Evolutionary conservation across 2,113 vertebrate species (phyloP), one percentile per base, ranked within the genome.

Genomic region (Circaetus cinerascens): DNA sequence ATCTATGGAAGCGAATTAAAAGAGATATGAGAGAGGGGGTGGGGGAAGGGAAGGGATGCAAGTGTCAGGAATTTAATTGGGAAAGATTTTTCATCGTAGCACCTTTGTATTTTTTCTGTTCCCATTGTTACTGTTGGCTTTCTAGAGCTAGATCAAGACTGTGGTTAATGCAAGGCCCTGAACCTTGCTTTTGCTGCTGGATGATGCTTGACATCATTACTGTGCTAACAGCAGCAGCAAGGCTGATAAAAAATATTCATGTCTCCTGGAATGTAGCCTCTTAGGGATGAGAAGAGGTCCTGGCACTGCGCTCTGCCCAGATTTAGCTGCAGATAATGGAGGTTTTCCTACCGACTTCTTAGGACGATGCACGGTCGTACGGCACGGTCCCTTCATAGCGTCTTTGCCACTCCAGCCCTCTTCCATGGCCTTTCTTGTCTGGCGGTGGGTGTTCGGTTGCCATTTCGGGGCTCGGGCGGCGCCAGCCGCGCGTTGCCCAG

Each of bases 391-490:
- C 66, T 76, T 32, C 10, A 2, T 3, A n/a, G 48, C 34, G 14
- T 75, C 62, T 50, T 22, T 38, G 32, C 55, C 3, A 11, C 5
- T 36, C 77, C 77, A 21, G 41, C 62, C 32, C 22, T 88, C 17
- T n/a, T 86, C 34, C 2, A 0, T 0, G 16, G 69, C 40, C 27
- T 48, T 38, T 46, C 64, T n/a, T 23, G 11, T 76, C 53, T 0
- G 3, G 12, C 0, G 1, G 40, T 0, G 1, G 45, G 45, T 38
- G 38, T 13, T 48, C 4, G 0, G 43, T 67, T 83, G 77, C 60
- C 16, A 1, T 74, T 15, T 29, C 0, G 4, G 60, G 38, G 68
- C 43, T 59, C 3, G 0, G 59, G 11, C 50, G 3, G 5, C 76
- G 72, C 84, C 76, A 59, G 72, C 80, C 5, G 1, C 0, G 22